Conservation (phyloP, 1,140 invertebrate genomes). For the Drosophila repletoides region DNA sequence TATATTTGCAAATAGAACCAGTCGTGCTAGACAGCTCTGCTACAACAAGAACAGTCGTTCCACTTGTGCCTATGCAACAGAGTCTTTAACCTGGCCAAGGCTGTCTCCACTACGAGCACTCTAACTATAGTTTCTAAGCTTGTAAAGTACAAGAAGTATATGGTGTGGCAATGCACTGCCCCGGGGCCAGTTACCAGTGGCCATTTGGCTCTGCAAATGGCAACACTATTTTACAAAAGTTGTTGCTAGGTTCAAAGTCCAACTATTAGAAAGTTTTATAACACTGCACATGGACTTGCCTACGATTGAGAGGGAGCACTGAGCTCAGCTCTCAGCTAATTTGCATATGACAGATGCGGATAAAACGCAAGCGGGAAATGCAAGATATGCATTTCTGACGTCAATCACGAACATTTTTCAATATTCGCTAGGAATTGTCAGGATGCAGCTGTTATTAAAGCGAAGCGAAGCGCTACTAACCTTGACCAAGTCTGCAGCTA, state of each 20-base stretch:
- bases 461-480: too few species aligned
- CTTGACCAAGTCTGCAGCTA: background rate
- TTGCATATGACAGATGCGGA: background rate
- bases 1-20: too few species aligned
- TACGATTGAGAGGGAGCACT: background rate
- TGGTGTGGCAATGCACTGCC: constrained; percentile 13
- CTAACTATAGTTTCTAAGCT: background rate
- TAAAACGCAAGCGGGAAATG: too few species aligned
- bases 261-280: background rate
- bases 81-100: constrained; percentile 2
- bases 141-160: constrained; percentile 3
- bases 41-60: too few species aligned
- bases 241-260: constrained; percentile 1
- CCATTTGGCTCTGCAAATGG: background rate
- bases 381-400: background rate
- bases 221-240: too few species aligned
- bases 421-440: too few species aligned
- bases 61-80: too few species aligned
- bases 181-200: constrained; percentile 1
- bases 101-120: background rate
- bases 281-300: background rate
- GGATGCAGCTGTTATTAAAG: background rate
- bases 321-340: background rate
- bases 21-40: too few species aligned
- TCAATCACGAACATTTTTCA: too few species aligned